Conservation (phyloP, 2,113 vertebrate genomes). For the Eudorcas thomsonii region DNA sequence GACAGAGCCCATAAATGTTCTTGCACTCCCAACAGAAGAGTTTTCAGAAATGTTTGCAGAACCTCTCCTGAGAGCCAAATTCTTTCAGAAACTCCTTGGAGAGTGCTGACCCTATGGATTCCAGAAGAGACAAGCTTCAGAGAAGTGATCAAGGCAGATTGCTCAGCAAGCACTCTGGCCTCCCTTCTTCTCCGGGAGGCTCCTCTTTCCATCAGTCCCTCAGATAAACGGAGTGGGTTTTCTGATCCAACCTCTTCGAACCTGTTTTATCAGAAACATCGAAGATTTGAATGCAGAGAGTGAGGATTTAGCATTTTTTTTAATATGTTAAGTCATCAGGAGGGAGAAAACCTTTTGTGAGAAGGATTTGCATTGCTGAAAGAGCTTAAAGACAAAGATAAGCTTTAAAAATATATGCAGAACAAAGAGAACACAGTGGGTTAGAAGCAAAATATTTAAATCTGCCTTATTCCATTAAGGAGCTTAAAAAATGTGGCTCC, state of each 20-base stretch:
- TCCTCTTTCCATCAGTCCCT: not conserved
- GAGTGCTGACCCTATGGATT: not conserved
- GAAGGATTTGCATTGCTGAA: slow-evolving; percentile 53
- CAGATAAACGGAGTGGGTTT: not conserved
- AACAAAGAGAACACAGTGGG: slow-evolving; percentile 24
- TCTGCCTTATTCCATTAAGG: slow-evolving; percentile 36
- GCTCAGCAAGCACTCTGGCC: not conserved
- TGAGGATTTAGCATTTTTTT: slow-evolving; percentile 29
- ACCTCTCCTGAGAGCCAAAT: not conserved
- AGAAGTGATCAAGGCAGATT: not conserved
- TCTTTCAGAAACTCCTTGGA: not conserved
- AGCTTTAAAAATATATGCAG: slow-evolving; percentile 48
- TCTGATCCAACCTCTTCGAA: not conserved
- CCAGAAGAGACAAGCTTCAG: not conserved
- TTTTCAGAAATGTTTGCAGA: not conserved
- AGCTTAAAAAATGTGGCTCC: not conserved
- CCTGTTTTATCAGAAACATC: slow-evolving; percentile 29
- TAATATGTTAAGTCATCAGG: slow-evolving; percentile 5
- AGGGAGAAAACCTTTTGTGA: slow-evolving; percentile 51
- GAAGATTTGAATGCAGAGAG: slow-evolving; percentile 37
- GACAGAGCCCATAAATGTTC: not conserved
- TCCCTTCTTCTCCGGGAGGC: not conserved
- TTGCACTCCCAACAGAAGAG: not conserved
- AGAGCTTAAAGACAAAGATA: slow-evolving; percentile 49
- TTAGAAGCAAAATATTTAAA: slow-evolving; percentile 64